Evolutionary conservation across 2,888 invertebrate species (phyloP), one percentile per base, ranked within the genome.

Genomic region (Campoplex nolae): DNA sequence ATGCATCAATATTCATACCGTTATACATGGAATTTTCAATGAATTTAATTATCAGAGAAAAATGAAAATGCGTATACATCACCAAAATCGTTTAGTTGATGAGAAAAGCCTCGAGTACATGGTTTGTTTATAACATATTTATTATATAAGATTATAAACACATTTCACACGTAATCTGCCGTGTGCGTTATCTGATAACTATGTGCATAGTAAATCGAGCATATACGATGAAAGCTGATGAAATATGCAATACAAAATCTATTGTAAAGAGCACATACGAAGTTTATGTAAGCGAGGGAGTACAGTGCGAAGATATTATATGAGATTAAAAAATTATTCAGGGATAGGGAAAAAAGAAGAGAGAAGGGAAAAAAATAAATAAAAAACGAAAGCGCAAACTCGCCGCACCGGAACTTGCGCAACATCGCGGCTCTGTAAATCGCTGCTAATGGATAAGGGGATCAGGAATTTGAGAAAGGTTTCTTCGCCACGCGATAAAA

Each of bases 321-420:
- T n/a, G 68, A 51, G 83, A 82, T 79, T 83, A 79, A 75, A 76
- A 70, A 79, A 79, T 83, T 79, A 79, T 75, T 56, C 79, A 28
- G 18, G 4, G 45, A 23, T 70, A 23, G 65, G 45, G 42, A 28
- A 67, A 35, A 67, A 23, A 71, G n/a, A 70, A 7, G 54, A 35
- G 51, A 62, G 56, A 68, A 32, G 28, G 28, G 13, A 58, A 28
- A 58, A 68, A 51, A 58, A 74, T 68, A 74, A 77, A 71, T 68
- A 54, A 79, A 79, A 79, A 79, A 75, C 54, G 79, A 83, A 79
- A 86, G 79, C 79, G 65, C 13, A 11, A 58, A 65, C 56, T 28
- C 65, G 74, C 35, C 16, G 11, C 38, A 82, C 82, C 78, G 86
- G 82, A 86, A 86, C 70, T 86, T 83, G 48, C 70, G 71, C 38